Percentiles rank a stretch among this genome's conserved stretches.
phyloP scores from a whole-genome alignment of 2,888 invertebrate genomes.

The Junonia oenone region DNA sequence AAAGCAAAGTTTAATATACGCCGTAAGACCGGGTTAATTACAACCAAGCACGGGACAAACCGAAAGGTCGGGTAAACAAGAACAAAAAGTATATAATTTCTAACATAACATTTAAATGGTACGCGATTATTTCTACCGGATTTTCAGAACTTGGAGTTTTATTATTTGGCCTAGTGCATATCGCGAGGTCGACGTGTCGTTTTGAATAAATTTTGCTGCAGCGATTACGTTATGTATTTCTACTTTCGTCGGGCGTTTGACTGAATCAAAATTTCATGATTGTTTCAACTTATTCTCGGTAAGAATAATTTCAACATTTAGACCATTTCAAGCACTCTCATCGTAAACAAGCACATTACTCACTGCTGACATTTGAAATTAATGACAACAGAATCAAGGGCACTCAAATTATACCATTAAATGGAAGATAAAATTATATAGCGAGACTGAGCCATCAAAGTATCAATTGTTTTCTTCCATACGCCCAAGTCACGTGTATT shows the following conservation, averaged over 20 bases:
- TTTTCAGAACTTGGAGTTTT: not conserved
- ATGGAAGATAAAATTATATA: not conserved
- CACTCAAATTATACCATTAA: not conserved
- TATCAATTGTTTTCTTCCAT: not conserved
- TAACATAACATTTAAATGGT: slow-evolving; percentile 11
- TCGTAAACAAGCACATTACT: not conserved
- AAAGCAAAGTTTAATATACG: slow-evolving; percentile 16
- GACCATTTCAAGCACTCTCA: not conserved
- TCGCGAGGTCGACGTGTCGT: slow-evolving; percentile 12
- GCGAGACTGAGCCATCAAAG: not conserved
- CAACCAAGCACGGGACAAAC: slow-evolving; percentile 16
- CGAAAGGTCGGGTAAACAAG: slow-evolving; percentile 15
- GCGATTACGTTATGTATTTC: slow-evolving; percentile 5
- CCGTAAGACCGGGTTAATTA: slow-evolving; percentile 23
- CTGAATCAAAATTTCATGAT: not conserved
- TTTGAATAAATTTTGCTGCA: slow-evolving; percentile 15
- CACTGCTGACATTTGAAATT: not conserved
- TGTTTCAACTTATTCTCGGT: not conserved
- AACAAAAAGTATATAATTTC: slow-evolving; percentile 13
- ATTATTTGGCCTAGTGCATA: slow-evolving; percentile 7
- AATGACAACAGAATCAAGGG: not conserved
- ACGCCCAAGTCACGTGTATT: not conserved
- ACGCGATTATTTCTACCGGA: not conserved
- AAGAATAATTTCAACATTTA: not conserved
- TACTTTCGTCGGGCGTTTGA: not conserved